phyloP scores from a whole-genome alignment of 2,113 vertebrate genomes.

The Mobula birostris region DNA sequence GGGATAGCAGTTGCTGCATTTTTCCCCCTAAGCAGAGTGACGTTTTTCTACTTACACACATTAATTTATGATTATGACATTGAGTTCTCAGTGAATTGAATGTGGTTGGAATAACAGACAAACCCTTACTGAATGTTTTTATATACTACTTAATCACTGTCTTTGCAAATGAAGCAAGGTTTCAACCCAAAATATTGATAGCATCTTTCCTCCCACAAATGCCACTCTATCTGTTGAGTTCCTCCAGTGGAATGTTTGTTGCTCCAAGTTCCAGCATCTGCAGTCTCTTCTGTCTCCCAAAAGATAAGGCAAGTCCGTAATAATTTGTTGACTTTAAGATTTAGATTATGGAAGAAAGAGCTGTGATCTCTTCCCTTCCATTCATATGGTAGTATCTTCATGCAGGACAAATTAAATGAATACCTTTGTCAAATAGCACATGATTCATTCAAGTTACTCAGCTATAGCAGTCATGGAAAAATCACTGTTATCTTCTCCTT shows the following conservation, averaged over 20 bases:
- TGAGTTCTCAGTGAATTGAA: background rate
- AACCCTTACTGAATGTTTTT: too few species aligned
- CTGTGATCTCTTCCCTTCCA: background rate
- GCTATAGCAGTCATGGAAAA: background rate
- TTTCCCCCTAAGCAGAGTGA: background rate
- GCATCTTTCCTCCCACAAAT: too few species aligned
- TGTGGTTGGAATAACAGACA: background rate
- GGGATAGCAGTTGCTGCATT: too few species aligned
- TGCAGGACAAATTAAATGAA: background rate
- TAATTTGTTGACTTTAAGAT: background rate
- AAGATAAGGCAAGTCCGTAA: background rate
- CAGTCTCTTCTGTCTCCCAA: too few species aligned
- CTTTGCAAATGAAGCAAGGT: too few species aligned
- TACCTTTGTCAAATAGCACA: background rate
- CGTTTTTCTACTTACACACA: background rate
- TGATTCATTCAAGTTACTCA: background rate
- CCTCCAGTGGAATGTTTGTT: too few species aligned
- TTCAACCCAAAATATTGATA: too few species aligned
- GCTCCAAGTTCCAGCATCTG: too few species aligned
- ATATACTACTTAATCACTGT: too few species aligned
- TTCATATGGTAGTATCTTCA: background rate
- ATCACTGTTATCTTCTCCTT: background rate
- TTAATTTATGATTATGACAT: background rate
- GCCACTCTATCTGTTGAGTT: too few species aligned
- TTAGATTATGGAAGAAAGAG: background rate